A percentile compares a stretch with the other conserved stretches of the same genome.
These are phyloP conservation scores for Caretta caretta DNA, from an alignment of 2,113 vertebrate genomes.

Conservation along the genomic window DNA sequence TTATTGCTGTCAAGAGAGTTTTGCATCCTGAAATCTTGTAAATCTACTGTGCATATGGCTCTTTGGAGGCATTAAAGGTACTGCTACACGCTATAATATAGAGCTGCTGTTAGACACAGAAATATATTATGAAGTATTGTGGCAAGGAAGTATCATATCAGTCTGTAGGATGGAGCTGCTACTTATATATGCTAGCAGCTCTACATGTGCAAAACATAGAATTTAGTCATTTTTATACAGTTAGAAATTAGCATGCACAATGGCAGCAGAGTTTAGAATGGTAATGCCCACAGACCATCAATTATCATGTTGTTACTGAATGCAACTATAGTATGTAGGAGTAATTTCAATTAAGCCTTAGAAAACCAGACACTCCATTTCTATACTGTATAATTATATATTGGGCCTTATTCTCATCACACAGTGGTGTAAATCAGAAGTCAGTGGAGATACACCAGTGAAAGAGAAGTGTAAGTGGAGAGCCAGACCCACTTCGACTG, in stretches of 20 bases:
- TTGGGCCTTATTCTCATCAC: background rate
- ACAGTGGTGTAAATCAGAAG: background rate
- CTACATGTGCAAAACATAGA: background rate
- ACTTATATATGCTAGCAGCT: conserved; percentile 11
- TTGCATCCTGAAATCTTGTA: background rate
- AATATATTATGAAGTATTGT: background rate
- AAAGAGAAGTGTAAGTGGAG: background rate
- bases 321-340: background rate
- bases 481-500: fast-evolving
- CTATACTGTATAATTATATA: background rate
- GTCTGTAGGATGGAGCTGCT: background rate
- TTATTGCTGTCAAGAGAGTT: conserved; percentile 38
- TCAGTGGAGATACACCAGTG: background rate
- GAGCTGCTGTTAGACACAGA: background rate
- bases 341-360: conserved; percentile 20
- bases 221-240: conserved; percentile 7
- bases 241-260: conserved; percentile 35
- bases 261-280: conserved; percentile 51
- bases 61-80: conserved; percentile 12
- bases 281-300: conserved; percentile 33
- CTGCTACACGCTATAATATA: conserved; percentile 20
- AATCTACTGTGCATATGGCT: conserved; percentile 30
- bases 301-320: conserved; percentile 25
- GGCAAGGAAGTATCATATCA: conserved; percentile 20
- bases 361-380: background rate